Evolutionary conservation across 2,113 vertebrate genomes (phyloP), one percentile per base, ranked within the genome.

Genomic region (Tylochromis polylepis): DNA sequence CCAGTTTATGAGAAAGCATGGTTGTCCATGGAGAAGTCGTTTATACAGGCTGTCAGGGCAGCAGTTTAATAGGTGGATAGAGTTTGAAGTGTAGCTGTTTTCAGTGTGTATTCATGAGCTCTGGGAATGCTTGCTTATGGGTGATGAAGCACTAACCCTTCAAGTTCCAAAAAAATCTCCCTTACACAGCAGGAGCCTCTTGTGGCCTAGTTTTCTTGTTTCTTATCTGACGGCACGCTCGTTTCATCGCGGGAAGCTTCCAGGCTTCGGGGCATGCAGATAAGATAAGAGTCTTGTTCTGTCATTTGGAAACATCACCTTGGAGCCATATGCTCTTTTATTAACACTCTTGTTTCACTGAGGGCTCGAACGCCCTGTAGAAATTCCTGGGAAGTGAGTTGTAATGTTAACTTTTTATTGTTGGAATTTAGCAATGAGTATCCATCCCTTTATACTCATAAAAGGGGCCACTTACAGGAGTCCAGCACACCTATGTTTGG

Each of bases 401-500:
- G 34, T 77, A 67, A 84, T 83, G 82, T 87, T 90, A 29, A 6
- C 27, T 92, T 94, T 51, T 92, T 88, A 90, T 90, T 78, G 83
- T 84, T 49, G 60, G 59, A 57, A 81, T 87, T 86, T 86, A 87
- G 85, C 83, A 70, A 67, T 49, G 27, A n/a, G 85, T 79, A 79
- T 67, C 8, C 1, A 53, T 59, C 9, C 11, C 43, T 8, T 8
- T 46, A 14, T 55, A 12, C 20, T 88, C 85, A 49, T 85, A 72
- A 91, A 88, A 78, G 77, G 53, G 88, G 62, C 67, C 43, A 4
- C 72, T 89, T 55, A 12, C 27, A 81, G 82, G 83, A 84, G 83
- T 81, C 80, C 27, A 88, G 58, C 91, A 85, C 91, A 86, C 89
- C 90, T 91, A 51, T 79, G 84, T 92, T 88, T 91, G 87, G 87